Evolutionary conservation across 2,888 invertebrate genomes (phyloP), one percentile per base, ranked within the genome.

Genomic region (Laothoe populi): DNA sequence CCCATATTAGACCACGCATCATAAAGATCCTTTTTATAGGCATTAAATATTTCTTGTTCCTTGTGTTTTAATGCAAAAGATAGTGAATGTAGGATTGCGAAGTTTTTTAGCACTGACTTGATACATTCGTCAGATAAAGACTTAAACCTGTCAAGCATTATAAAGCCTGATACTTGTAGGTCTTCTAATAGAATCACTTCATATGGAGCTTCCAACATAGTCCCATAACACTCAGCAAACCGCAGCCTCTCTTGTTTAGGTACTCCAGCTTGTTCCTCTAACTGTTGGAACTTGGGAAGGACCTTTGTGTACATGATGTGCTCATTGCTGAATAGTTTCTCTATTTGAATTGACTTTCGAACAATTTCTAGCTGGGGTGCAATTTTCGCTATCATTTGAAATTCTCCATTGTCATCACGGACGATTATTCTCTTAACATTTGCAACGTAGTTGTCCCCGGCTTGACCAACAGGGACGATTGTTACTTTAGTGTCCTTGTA

Each of bases 151-250:
- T 79, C 71, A 0, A 75, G 58, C 67, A 78, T 75, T 4, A 57
- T 38, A 60, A 63, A 78, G 24, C 70, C 64, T 1, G 62, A 59
- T 3, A 60, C 62, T 4, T 59, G 65, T 5, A 82, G 61, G 60
- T 82, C 82, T 69, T 79, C 77, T 3, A 82, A 61, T 3, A 79
- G 60, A 31, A 82, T 70, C 0, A 77, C 60, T 68, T 82, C 80
- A 23, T 77, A 44, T 4, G 70, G 70, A 16, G 60, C 61, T 59
- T 77, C 75, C 0, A 31, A 42, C 0, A 65, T 61, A 2, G 64
- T 49, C 1, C 79, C 81, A 31, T 78, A 81, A 40, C 78, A 81
- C 8, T 61, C 62, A 0, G 81, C 72, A 64, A 69, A 73, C 46
- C 61, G 65, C 0, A 78, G 59, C 46, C 63, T 65, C 10, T 78